These are phyloP conservation scores for Chironomus riparius DNA, from an alignment of 2,888 invertebrate genomes.

Conservation along the genomic window DNA sequence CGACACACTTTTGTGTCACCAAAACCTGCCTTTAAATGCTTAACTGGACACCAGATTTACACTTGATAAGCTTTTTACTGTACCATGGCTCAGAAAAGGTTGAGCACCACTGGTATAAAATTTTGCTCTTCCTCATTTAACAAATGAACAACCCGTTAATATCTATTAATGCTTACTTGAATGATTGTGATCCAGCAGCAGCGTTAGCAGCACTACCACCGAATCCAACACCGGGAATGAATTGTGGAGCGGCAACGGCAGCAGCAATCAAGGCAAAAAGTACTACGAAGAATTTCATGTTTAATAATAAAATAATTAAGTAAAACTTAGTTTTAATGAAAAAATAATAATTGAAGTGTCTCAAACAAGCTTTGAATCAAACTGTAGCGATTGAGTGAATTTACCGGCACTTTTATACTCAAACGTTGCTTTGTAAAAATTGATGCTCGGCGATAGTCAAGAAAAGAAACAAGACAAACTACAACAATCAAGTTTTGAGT, in stretches of 20 bases:
- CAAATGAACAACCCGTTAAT: no score
- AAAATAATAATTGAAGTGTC: neutral
- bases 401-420: slow-evolving; percentile 10
- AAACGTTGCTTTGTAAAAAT: neutral
- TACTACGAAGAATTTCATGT: slow-evolving; percentile 24
- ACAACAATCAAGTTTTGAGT: neutral
- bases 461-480: slow-evolving; percentile 12
- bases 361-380: neutral
- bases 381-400: neutral
- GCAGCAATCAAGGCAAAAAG: slow-evolving; percentile 18
- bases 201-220: slow-evolving; percentile 2
- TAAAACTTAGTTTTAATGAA: neutral
- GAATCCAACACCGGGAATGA: neutral
- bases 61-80: no score
- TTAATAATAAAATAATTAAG: no score
- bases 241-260: slow-evolving; percentile 12
- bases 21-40: no score
- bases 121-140: no score
- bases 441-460: slow-evolving; percentile 13
- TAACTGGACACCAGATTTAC: no score
- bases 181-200: neutral
- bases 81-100: no score
- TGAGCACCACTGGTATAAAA: no score
- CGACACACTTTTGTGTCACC: no score
- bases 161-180: neutral